Base-by-base conservation (phyloP, 2,797 vertebrate genomes). In the Spatula versicolor region DNA sequence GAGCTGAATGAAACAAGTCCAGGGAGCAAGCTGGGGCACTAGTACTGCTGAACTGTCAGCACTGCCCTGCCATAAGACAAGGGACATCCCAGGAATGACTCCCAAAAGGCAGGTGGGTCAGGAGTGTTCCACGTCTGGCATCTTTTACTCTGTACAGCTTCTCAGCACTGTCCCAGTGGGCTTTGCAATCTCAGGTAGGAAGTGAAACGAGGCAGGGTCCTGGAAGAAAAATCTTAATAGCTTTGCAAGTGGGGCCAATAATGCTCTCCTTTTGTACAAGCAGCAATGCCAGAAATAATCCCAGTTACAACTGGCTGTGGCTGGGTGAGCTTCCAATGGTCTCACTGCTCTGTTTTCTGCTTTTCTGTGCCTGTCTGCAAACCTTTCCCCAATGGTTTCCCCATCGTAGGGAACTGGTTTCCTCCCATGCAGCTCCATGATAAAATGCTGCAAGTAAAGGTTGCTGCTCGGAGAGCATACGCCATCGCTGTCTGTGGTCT, bases 361-460 rank as follows among this genome's bases (percentile, higher is more conserved):
- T 56, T 43, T 63, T 60, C 60, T 78, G 68, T 88, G 78, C 63
- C 83, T 79, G 35, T 35, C 69, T 95, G 63, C 63, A 60, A 55
- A 60, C 8, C 14, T 39, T 59, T n/a, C 15, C 58, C 30, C 8
- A 1, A 13, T n/a, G 37, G 1, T 50, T 75, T 41, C 45, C 62
- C 35, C 71, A 60, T 63, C 43, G 25, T 6, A 37, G 88, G 71
- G 48, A 91, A 60, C 66, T 73, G 45, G 9, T 39, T 16, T 67
- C 72, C 30, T 86, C 43, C 81, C 45, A 2, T 13, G 48, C 64
- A 77, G 56, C 59, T 66, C 45, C 13, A 2, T 15, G 67, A n/a
- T 41, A 55, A 33, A 75, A 7, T 37, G 52, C 83, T 66, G 67
- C 71, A 68, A 10, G 64, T 66, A 48, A 17, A 58, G 63, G 26